Evolutionary conservation across 1,140 invertebrate species (phyloP), one percentile per base, ranked within the genome.

Genomic region (Zaprionus capensis): DNA sequence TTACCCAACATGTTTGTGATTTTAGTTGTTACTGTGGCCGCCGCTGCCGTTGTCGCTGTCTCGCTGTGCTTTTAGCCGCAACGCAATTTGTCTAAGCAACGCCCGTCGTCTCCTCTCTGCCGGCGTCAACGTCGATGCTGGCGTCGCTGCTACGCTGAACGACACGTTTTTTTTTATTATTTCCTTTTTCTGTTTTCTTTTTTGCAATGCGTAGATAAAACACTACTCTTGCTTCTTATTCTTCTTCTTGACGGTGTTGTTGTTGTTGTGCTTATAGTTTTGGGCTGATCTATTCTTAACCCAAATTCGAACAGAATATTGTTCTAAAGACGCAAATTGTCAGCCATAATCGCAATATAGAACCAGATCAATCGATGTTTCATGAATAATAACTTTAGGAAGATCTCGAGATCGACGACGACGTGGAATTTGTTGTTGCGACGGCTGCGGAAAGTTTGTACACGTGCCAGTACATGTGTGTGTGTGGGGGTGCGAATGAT

Each of bases 61-160:
- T 63, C 61, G 64, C 28, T 71, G 55, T 76, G 63, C 68, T 78
- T 84, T 88, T 88, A 88, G 80, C 87, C 85, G 82, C 78, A 88
- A 88, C 85, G 85, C 85, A 88, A 88, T 88, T 88, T 90, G 79
- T 90, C 84, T 90, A 87, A 87, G 85, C 84, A 88, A 87, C 81
- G 84, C 81, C 81, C 78, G 81, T 41, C 36, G 81, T 41, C 57
- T 34, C 62, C 57, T 78, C 63, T 74, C 78, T 68, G 67, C 68
- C 57, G 36, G 71, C 67, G 72, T 81, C 68, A 55, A 76, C 63
- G 72, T 81, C 71, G 63, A 38, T 65, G 44, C 44, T 55, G 28
- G 55, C 55, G 69, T 65, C 61, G 68, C 70, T 74, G 65, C 71
- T 83, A 49, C n/a, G 7, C 62, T 76, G 55, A 55, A 49, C 72